A percentile compares a stretch with the other conserved stretches of the same genome.
These are phyloP conservation scores for Chloropsis hardwickii DNA, from an alignment of 2,113 vertebrate species.

Conservation along the genomic window DNA sequence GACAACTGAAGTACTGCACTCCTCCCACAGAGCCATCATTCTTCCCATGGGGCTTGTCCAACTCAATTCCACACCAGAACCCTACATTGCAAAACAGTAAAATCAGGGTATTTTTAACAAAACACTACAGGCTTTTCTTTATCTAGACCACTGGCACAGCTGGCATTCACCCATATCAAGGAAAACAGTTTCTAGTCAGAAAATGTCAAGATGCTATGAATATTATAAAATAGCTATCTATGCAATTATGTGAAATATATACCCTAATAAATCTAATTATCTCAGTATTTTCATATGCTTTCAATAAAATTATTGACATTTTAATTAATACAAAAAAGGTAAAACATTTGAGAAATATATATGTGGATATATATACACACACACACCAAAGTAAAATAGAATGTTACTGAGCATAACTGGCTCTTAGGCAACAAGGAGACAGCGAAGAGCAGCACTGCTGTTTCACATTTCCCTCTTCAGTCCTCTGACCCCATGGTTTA, in stretches of 20 bases:
- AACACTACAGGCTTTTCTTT: neutral
- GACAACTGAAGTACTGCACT: conserved; percentile 90
- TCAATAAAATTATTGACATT: neutral
- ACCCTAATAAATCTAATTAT: neutral
- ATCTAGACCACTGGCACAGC: neutral
- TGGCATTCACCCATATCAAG: neutral
- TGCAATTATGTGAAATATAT: neutral
- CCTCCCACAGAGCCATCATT: conserved; percentile 93
- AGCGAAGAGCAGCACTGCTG: neutral
- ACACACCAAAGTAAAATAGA: neutral
- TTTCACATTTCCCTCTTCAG: neutral
- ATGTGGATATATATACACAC: neutral
- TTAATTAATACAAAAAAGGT: neutral
- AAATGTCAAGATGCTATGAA: neutral
- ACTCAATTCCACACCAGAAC: conserved; percentile 91
- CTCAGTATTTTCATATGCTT: neutral
- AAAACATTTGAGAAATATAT: neutral
- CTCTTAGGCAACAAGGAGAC: neutral
- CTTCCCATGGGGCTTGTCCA: conserved; percentile 94
- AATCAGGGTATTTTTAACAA: neutral
- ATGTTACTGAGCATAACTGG: neutral
- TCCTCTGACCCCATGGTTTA: neutral
- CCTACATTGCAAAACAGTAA: conserved; percentile 68
- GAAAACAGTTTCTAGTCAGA: neutral
- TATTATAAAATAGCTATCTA: neutral